These are phyloP conservation scores for Blera fallax DNA, from an alignment of 2,888 invertebrate species.

Conservation along the genomic window DNA sequence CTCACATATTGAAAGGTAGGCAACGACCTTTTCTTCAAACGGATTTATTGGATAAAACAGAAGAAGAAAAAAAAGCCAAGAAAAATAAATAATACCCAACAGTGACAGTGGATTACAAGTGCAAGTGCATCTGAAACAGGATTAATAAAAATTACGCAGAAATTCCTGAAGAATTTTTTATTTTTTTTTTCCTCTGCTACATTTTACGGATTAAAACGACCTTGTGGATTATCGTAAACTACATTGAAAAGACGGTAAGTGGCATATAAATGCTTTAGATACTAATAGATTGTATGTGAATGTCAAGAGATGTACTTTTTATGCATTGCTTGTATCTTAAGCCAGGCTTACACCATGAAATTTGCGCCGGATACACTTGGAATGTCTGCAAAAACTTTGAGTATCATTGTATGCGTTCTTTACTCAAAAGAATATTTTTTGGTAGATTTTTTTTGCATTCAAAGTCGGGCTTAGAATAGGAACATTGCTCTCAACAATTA, in stretches of 20 bases:
- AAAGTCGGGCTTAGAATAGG: background rate
- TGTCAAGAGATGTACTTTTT: background rate
- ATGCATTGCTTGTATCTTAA: background rate
- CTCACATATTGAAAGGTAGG: slow-evolving; percentile 28
- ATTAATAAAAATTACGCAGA: slow-evolving; percentile 13
- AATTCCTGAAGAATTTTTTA: slow-evolving; percentile 29
- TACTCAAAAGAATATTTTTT: no score
- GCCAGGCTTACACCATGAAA: slow-evolving; percentile 4
- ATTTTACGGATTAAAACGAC: slow-evolving; percentile 66
- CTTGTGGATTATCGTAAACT: slow-evolving; percentile 66
- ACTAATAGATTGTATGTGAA: background rate
- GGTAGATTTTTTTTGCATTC: no score
- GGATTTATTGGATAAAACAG: slow-evolving; percentile 68
- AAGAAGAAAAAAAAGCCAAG: slow-evolving; percentile 40
- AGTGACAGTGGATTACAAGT: slow-evolving; percentile 68
- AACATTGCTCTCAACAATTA: no score
- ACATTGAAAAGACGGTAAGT: slow-evolving; percentile 60
- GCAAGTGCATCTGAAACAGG: slow-evolving; percentile 55
- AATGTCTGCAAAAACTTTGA: no score
- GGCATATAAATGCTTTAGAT: background rate
- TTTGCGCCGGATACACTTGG: no score
- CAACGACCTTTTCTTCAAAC: slow-evolving; percentile 66
- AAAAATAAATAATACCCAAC: background rate
- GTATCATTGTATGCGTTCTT: background rate
- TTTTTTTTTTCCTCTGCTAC: background rate